These are phyloP conservation scores for Chrysodeixis includens DNA, from an alignment of 2,888 invertebrate species.

Conservation along the genomic window DNA sequence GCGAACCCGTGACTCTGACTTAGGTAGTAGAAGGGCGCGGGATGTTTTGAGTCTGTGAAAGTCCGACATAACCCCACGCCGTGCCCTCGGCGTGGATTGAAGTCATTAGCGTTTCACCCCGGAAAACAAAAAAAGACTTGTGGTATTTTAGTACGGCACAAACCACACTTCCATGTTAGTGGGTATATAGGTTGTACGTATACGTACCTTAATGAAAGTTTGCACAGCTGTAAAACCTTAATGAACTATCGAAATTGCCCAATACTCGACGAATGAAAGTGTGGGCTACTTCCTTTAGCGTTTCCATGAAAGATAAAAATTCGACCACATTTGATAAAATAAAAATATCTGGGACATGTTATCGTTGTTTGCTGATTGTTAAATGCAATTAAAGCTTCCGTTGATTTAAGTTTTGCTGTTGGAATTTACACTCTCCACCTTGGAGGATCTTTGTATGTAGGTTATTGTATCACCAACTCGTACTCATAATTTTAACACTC, in stretches of 20 bases:
- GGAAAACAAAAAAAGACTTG: too few species aligned
- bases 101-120: too few species aligned
- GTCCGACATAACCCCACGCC: too few species aligned
- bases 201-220: background rate
- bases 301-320: background rate
- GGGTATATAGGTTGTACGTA: background rate
- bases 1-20: too few species aligned
- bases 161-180: background rate
- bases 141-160: too few species aligned
- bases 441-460: too few species aligned
- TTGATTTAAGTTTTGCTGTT: background rate
- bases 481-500: too few species aligned
- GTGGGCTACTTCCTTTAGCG: constrained; percentile 3
- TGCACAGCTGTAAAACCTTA: constrained; percentile 3
- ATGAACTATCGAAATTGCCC: background rate
- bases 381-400: constrained; percentile 1
- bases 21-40: too few species aligned
- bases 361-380: background rate
- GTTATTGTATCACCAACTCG: too few species aligned
- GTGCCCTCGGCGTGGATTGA: too few species aligned
- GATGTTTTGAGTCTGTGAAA: too few species aligned
- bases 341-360: background rate
- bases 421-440: too few species aligned
- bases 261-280: background rate
- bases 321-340: background rate